Evolutionary conservation across 2,113 vertebrate species (phyloP), one percentile per base, ranked within the genome.

Genomic region (Mirounga angustirostris): DNA sequence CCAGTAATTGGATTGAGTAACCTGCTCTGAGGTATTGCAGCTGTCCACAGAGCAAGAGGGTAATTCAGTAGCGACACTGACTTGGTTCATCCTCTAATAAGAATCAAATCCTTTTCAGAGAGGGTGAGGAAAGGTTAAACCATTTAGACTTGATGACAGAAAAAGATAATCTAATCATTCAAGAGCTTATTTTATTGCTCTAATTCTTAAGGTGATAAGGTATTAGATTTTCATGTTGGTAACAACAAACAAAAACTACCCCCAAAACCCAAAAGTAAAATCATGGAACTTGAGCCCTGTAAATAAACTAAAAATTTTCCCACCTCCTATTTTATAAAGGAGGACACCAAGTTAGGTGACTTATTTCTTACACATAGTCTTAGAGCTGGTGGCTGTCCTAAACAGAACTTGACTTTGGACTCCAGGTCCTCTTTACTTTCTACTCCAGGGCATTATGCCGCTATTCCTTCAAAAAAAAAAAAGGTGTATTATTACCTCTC

Each of bases 151-250:
- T 82, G 33, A 63, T 33, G 61, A 15, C n/a, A 28, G 19, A 82
- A 74, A 76, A 88, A 82, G 33, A 46, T 52, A 74, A 87, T 36
- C 58, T 81, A 85, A 87, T 16, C 54, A 85, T 71, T 85, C 5
- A 84, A 43, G 74, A 90, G 43, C 6, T 52, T 96, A 56, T 15
- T 89, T 92, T 86, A 61, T 54, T 89, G 43, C 30, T 95, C 13
- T 74, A 88, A 61, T 87, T 96, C 65, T 93, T 95, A 92, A 73
- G 52, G 28, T 46, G 28, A 36, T 76, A 92, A 59, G 65, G 15
- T 82, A 82, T 67, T 87, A n/a, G 28, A 43, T 91, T 88, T 93
- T 46, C 21, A 89, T 54, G 14, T 83, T 22, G 59, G 28, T 14
- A 79, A 58, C 56, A 24, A 58, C 30, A 18, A 78, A 5, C 15